Evolutionary conservation across 2,797 vertebrate species (phyloP).

Genomic region (Lacerta viridis): DNA sequence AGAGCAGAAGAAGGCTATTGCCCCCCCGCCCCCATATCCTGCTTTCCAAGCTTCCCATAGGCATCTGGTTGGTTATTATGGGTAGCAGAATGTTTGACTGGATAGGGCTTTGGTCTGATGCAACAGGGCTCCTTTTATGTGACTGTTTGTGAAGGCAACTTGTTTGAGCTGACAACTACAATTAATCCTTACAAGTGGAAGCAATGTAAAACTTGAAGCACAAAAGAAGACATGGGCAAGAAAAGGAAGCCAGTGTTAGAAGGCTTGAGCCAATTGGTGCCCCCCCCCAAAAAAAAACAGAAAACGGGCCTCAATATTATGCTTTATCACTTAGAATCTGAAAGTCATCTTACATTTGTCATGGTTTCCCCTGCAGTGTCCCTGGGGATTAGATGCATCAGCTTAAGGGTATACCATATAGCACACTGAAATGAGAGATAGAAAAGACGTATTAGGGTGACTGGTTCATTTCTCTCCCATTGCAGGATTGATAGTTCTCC

Average conservation of each 20-base stretch:
- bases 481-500: constrained; percentile 23
- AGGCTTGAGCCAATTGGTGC: not conserved
- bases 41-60: not conserved
- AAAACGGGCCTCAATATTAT: not conserved
- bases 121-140: not conserved
- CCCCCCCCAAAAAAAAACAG: not conserved
- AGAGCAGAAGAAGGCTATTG: not conserved
- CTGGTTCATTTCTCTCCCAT: constrained; percentile 14
- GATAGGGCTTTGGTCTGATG: too few relatives aligned
- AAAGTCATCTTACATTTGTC: not conserved
- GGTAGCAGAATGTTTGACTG: not conserved
- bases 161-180: not conserved
- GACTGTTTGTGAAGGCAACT: not conserved
- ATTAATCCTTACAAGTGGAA: not conserved
- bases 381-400: not conserved
- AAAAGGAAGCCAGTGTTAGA: not conserved
- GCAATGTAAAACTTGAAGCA: not conserved
- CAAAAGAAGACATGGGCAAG: not conserved
- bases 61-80: not conserved
- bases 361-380: not conserved
- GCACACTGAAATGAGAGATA: constrained; percentile 12
- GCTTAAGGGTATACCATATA: not conserved
- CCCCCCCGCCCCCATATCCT: not conserved
- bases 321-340: constrained; percentile 8
- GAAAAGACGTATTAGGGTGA: constrained; percentile 26